Evolutionary conservation across 1,140 invertebrate species (phyloP), one percentile per base, ranked within the genome.

Genomic region (Elysia chlorotica): DNA sequence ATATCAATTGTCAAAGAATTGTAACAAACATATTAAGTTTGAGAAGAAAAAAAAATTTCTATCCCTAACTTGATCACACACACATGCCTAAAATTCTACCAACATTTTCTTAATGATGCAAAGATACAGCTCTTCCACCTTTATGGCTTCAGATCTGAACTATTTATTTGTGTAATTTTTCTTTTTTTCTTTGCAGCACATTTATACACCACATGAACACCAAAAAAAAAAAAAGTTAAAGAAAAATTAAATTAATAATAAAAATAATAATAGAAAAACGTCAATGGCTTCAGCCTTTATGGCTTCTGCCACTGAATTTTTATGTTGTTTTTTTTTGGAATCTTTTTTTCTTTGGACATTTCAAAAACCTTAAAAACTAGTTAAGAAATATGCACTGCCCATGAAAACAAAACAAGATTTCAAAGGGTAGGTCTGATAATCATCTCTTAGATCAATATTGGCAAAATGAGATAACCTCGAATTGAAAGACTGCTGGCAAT

Each of bases 121-220:
- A n/a, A n/a, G n/a, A n/a, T n/a, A n/a, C n/a, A n/a, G n/a, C n/a
- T n/a, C n/a, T 53, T 69, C 67, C 38, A 56, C 67, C 67, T 69
- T 69, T 69, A 69, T 69, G 67, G 54, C 54, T 56, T 59, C 30
- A n/a, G n/a, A n/a, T n/a, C n/a, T n/a, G n/a, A n/a, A n/a, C n/a
- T n/a, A n/a, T n/a, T n/a, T n/a, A n/a, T n/a, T n/a, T n/a, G n/a
- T n/a, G n/a, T n/a, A n/a, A n/a, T n/a, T n/a, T n/a, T n/a, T n/a
- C n/a, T n/a, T n/a, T n/a, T n/a, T n/a, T n/a, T n/a, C n/a, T n/a
- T n/a, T n/a, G n/a, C n/a, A n/a, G n/a, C n/a, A n/a, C n/a, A n/a
- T n/a, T n/a, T n/a, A n/a, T n/a, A n/a, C n/a, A n/a, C n/a, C n/a
- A n/a, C n/a, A n/a, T n/a, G n/a, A n/a, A n/a, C n/a, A n/a, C n/a